phyloP scores from a whole-genome alignment of 2,888 invertebrate species.

The Apodemia hepburni region DNA sequence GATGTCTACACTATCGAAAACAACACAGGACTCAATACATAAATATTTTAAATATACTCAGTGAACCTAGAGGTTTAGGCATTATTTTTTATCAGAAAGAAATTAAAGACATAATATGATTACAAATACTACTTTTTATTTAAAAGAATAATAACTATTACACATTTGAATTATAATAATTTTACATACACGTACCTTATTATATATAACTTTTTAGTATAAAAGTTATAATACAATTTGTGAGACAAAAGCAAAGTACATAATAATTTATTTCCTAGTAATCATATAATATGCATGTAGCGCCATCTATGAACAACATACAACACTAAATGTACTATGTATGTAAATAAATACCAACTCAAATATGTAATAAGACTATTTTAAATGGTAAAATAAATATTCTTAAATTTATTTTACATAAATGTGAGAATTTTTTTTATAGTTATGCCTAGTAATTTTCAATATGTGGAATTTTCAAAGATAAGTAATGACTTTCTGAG shows the following conservation, averaged over 20 bases:
- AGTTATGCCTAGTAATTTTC: background rate
- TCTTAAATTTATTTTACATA: no score
- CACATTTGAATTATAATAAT: no score
- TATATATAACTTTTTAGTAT: background rate
- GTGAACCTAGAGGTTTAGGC: no score
- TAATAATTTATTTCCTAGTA: background rate
- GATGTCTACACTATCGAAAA: background rate
- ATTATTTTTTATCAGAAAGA: background rate
- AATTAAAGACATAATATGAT: background rate
- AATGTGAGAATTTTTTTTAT: background rate
- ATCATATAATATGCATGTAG: background rate
- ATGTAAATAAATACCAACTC: background rate
- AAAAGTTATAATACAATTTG: background rate
- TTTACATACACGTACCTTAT: no score
- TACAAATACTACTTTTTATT: background rate
- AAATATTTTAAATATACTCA: background rate
- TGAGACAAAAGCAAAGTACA: background rate
- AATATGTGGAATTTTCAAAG: background rate
- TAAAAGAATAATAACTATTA: background rate
- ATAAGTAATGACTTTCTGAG: constrained; percentile 6
- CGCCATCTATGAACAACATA: constrained; percentile 14
- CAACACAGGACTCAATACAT: background rate
- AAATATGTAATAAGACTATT: background rate
- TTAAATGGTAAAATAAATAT: no score
- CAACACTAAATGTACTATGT: background rate